Percentiles rank a stretch among this genome's conserved stretches.
Conservation (phyloP, 2,797 vertebrate species). For the Chromis chromis region DNA sequence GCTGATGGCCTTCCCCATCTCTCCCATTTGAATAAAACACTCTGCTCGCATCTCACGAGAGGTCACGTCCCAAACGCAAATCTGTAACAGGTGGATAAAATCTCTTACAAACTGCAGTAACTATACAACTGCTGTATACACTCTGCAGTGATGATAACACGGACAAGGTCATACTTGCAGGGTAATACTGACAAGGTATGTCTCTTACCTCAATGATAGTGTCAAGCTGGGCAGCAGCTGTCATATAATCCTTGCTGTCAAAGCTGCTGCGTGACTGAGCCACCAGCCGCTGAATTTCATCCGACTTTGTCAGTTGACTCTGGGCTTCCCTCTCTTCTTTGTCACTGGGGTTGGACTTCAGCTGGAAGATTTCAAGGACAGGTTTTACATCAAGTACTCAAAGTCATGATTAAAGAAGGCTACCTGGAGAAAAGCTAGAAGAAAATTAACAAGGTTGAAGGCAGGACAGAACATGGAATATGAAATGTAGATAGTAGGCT, state of each 20-base stretch:
- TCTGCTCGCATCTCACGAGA: conserved; percentile 95
- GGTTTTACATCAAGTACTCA: not conserved
- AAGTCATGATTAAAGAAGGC: not conserved
- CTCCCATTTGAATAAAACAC: conserved; percentile 93
- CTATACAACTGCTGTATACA: not conserved
- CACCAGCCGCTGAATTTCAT: conserved; percentile 92
- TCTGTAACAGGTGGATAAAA: conserved; percentile 81
- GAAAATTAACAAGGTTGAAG: not conserved
- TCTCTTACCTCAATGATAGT: conserved; percentile 90
- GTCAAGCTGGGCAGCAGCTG: conserved; percentile 88
- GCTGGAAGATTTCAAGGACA: conserved; percentile 78
- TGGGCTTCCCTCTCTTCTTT: conserved; percentile 92
- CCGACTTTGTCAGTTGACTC: conserved; percentile 89
- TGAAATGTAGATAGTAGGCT: not conserved
- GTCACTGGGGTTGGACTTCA: conserved; percentile 90
- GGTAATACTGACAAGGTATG: conserved; percentile 1
- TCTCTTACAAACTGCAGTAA: conserved; percentile 16
- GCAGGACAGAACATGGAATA: not conserved
- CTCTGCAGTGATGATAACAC: conserved; percentile 3
- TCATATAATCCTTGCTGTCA: conserved; percentile 83
- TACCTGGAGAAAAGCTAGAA: not conserved
- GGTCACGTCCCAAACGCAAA: conserved; percentile 94
- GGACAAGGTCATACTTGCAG: not conserved
- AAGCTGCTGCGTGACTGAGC: conserved; percentile 86
- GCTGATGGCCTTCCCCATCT: conserved; percentile 94